These are phyloP conservation scores for Nannobrachium achirus DNA, from an alignment of 2,113 vertebrate species.

Conservation along the genomic window DNA sequence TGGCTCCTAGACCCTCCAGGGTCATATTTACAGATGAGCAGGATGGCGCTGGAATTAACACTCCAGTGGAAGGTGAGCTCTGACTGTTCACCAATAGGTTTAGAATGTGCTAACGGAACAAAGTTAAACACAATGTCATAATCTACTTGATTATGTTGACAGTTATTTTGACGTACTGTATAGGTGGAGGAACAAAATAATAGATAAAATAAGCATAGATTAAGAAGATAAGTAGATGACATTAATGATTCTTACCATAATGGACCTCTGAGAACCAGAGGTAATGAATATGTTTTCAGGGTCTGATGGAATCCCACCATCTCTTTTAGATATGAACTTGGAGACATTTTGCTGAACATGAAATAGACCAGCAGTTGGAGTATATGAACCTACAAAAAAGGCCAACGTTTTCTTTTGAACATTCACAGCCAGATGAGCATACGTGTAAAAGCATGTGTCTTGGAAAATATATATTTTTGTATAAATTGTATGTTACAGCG, in stretches of 20 bases:
- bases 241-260: conserved; percentile 65
- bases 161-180: no score
- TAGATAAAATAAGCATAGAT: no score
- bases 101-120: conserved; percentile 59
- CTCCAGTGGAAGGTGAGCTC: conserved; percentile 53
- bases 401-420: no score
- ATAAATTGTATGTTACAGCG: no score
- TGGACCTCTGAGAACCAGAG: conserved; percentile 62
- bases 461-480: no score
- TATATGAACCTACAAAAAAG: conserved; percentile 67
- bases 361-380: conserved; percentile 35
- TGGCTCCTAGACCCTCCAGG: conserved; percentile 45
- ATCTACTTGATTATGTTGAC: no score
- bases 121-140: no score
- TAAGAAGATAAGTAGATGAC: no score
- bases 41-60: conserved; percentile 70
- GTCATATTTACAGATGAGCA: not conserved
- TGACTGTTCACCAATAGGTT: conserved; percentile 55
- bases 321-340: conserved; percentile 72
- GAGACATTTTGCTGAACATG: conserved; percentile 61
- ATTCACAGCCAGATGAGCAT: no score
- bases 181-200: not conserved
- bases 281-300: conserved; percentile 72
- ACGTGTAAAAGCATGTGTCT: no score
- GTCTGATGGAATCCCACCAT: conserved; percentile 64